Evolutionary conservation across 2,888 invertebrate genomes (phyloP), one percentile per base, ranked within the genome.

Genomic region (Lithophane leautieri): DNA sequence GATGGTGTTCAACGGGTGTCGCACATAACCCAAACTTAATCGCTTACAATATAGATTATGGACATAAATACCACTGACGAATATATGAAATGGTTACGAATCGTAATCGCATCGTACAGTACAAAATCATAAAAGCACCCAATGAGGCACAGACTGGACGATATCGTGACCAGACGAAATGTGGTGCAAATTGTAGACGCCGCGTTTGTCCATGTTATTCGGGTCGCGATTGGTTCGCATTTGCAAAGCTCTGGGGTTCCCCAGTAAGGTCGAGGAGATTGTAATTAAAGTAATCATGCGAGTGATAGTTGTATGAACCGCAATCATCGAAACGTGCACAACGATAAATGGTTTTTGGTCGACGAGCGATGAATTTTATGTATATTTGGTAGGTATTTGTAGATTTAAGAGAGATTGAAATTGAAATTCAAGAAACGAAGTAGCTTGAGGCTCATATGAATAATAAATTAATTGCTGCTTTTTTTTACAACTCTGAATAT

Each of bases 91-190:
- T 12, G 0, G 2, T 4, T 50, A 52, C 65, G 28, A 0, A 0
- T 69, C 65, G 40, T 40, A 25, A 50, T 56, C 70, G 60, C 52
- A 68, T 85, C 81, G 85, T 65, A 40, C 0, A 56, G 19, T 44
- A 40, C 1, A 76, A 85, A 76, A 70, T 25, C 25, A 81, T 74
- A 50, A 82, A 85, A 82, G 78, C 82, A 47, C 70, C 70, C 82
- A 76, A 81, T 75, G 60, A 84, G 70, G 75, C 79, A 78, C 78
- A 79, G 72, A 73, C 81, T 86, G 82, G 81, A 66, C 83, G 79
- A 82, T 89, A 86, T 90, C 92, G 90, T 91, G 90, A 90, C 91
- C 88, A 74, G 76, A 76, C 84, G 74, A 82, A 86, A 89, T 85
- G 81, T 87, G 87, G 86, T 89, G 89, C 89, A 88, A 90, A 89